phyloP scores from a whole-genome alignment of 2,888 invertebrate genomes.

The Empis livida region DNA sequence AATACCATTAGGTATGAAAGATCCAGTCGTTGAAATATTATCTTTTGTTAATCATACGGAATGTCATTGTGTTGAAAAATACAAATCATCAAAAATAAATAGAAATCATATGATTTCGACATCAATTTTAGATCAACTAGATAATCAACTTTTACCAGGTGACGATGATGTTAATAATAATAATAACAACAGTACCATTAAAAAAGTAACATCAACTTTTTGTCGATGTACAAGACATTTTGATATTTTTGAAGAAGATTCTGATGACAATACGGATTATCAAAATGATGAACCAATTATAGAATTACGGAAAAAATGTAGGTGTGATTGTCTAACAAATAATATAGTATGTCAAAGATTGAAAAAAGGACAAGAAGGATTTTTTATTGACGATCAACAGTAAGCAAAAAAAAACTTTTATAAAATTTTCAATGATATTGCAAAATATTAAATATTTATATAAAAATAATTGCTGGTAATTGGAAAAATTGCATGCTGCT shows the following conservation, averaged over 20 bases:
- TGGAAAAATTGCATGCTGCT: no score
- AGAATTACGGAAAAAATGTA: slow-evolving; percentile 33
- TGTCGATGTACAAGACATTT: slow-evolving; percentile 32
- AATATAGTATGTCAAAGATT: slow-evolving; percentile 46
- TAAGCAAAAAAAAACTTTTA: no score
- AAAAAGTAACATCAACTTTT: slow-evolving; percentile 5
- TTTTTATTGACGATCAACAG: slow-evolving; percentile 50
- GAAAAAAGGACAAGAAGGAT: slow-evolving; percentile 50
- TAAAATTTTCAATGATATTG: no score
- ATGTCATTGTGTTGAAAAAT: slow-evolving; percentile 25
- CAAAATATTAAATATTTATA: no score
- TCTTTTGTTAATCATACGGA: slow-evolving; percentile 29
- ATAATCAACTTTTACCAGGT: background rate
- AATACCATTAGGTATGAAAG: slow-evolving; percentile 15
- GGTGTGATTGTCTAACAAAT: slow-evolving; percentile 50
- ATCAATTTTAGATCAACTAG: background rate
- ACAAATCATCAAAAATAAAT: background rate
- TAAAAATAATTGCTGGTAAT: no score
- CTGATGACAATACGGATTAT: slow-evolving; percentile 4
- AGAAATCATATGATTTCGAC: slow-evolving; percentile 11
- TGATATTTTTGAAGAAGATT: slow-evolving; percentile 26
- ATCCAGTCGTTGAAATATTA: slow-evolving; percentile 8
- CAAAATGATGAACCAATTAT: background rate
- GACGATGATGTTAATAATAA: background rate
- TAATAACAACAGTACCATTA: background rate